Evolutionary conservation across 2,797 vertebrate genomes (phyloP).

Genomic region (Protonibea diacanthus): DNA sequence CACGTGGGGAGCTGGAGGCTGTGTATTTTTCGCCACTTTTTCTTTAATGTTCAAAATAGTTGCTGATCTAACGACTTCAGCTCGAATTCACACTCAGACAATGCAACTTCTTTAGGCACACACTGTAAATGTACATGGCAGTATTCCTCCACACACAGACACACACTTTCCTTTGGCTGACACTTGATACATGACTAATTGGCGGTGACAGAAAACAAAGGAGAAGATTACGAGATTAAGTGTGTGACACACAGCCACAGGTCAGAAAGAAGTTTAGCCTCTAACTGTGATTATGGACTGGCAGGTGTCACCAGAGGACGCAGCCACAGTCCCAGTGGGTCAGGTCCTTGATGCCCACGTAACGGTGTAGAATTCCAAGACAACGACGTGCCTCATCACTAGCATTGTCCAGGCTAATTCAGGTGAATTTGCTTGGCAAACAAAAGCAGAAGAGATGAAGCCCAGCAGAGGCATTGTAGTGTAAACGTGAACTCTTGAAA

Average conservation of each 20-base stretch:
- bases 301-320: conserved; percentile 80
- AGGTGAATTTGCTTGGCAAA: not conserved
- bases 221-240: conserved; percentile 92
- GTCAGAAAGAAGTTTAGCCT: conserved; percentile 85
- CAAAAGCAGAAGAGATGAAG: not conserved
- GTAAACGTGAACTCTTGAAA: not conserved
- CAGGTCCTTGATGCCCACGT: not conserved
- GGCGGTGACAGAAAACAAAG: conserved; percentile 95
- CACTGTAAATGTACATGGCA: not conserved
- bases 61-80: not conserved
- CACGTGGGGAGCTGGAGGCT: not conserved
- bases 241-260: conserved; percentile 90
- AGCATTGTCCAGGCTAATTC: not conserved
- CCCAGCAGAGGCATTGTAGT: not conserved
- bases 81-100: not conserved
- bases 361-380: not conserved
- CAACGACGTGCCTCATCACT: not conserved
- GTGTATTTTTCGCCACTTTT: not conserved
- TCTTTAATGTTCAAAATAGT: not conserved
- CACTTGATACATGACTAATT: conserved; percentile 88
- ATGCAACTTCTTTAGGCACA: not conserved
- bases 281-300: conserved; percentile 73
- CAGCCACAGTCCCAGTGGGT: conserved; percentile 25
- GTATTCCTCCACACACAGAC: not conserved
- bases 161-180: conserved; percentile 66